Conservation (phyloP, 2,888 invertebrate species). For the Himalopsyche japonica region DNA sequence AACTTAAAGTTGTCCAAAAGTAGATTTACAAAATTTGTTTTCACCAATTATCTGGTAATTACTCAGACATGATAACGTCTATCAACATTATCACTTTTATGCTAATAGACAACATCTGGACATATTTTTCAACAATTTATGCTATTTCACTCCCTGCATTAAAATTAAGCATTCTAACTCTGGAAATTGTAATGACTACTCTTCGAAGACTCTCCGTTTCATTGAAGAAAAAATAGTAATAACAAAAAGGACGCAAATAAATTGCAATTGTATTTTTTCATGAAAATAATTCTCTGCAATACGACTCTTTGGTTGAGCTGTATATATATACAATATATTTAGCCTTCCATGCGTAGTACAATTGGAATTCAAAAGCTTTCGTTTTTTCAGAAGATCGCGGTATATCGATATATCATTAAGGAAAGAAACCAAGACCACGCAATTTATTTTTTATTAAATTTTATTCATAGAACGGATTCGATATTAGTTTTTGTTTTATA, state of each 20-base stretch:
- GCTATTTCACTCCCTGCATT: no score
- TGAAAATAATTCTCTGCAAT: background rate
- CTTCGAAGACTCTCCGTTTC: background rate
- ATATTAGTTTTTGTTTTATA: background rate
- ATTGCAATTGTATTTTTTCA: background rate
- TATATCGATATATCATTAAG: conserved; percentile 11
- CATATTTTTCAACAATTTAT: no score
- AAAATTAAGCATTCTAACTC: no score
- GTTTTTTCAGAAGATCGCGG: background rate
- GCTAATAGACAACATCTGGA: no score
- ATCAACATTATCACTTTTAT: no score
- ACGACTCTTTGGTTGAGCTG: background rate
- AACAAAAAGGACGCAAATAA: background rate
- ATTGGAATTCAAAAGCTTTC: background rate
- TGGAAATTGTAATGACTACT: background rate
- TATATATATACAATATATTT: no score
- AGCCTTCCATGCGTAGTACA: background rate
- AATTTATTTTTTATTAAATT: background rate
- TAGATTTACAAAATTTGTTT: no score
- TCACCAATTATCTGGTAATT: no score
- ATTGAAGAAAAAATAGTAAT: background rate
- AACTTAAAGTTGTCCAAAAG: no score
- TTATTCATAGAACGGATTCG: background rate
- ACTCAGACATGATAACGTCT: no score
- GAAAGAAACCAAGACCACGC: background rate